These are phyloP conservation scores for Panthera leo DNA, from an alignment of 2,113 vertebrate genomes.

Conservation along the genomic window DNA sequence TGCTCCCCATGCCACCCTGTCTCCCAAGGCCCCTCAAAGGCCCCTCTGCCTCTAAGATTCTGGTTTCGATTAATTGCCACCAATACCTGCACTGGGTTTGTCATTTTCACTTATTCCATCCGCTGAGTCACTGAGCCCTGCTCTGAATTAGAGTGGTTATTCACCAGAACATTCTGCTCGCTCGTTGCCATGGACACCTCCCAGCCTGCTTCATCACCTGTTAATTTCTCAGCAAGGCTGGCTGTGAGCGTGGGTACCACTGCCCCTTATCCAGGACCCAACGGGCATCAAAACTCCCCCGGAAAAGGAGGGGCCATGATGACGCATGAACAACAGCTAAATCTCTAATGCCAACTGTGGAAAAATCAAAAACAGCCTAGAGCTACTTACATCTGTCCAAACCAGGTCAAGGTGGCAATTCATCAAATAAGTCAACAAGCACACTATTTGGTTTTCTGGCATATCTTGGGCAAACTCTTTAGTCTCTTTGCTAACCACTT, in stretches of 20 bases:
- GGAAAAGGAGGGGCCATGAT: background rate
- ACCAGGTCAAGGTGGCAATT: background rate
- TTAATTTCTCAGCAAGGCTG: constrained; percentile 29
- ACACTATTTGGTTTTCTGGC: background rate
- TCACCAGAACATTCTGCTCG: background rate
- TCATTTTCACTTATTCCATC: background rate
- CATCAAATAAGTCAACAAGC: background rate
- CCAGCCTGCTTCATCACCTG: constrained; percentile 34
- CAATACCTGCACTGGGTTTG: background rate
- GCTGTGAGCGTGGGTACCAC: constrained; percentile 30
- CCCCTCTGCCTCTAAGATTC: constrained; percentile 27
- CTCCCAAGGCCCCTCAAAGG: background rate
- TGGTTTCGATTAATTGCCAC: background rate
- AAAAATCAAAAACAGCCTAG: background rate
- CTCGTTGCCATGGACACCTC: constrained; percentile 67
- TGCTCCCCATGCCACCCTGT: background rate
- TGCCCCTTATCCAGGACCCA: background rate
- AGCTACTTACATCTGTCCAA: background rate
- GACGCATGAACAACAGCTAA: background rate
- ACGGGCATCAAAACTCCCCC: background rate
- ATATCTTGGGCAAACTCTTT: background rate
- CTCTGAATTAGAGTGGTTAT: constrained; percentile 17
- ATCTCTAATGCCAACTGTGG: background rate
- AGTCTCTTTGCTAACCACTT: background rate
- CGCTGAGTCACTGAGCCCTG: background rate